A percentile compares a stretch with the other conserved stretches of the same genome.
Conservation (phyloP, 1,140 invertebrate species). For the Ephestia elutella region DNA sequence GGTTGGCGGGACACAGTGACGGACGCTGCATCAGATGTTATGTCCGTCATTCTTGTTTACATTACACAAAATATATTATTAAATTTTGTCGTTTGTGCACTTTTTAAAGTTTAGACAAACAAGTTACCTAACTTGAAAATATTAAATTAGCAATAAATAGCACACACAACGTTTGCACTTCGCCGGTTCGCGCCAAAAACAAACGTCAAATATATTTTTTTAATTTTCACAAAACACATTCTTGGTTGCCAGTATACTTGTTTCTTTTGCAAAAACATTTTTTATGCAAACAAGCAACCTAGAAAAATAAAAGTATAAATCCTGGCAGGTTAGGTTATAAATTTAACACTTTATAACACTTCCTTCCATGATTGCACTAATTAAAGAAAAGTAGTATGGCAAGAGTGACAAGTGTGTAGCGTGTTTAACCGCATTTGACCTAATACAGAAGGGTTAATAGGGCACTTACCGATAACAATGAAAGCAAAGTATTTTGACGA, state of each 20-base stretch:
- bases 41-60: constrained; percentile 4
- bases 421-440: constrained; percentile 4
- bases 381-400: background rate
- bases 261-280: too few relatives aligned
- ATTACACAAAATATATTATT: background rate
- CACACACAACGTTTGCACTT: too few relatives aligned
- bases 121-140: too few relatives aligned
- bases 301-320: too few relatives aligned
- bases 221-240: background rate
- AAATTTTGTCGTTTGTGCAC: background rate
- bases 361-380: background rate
- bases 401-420: constrained; percentile 5
- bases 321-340: too few relatives aligned
- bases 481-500: background rate
- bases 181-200: background rate
- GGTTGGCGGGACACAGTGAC: constrained; percentile 5
- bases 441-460: constrained; percentile 11
- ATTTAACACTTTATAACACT: background rate
- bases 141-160: too few relatives aligned
- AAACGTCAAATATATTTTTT: background rate
- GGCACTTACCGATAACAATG: constrained; percentile 6
- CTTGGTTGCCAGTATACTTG: too few relatives aligned
- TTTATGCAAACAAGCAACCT: too few relatives aligned
- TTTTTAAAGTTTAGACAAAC: too few relatives aligned
- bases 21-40: constrained; percentile 11